These are phyloP conservation scores for Mus spicilegus DNA, from an alignment of 2,113 vertebrate genomes.

Conservation along the genomic window DNA sequence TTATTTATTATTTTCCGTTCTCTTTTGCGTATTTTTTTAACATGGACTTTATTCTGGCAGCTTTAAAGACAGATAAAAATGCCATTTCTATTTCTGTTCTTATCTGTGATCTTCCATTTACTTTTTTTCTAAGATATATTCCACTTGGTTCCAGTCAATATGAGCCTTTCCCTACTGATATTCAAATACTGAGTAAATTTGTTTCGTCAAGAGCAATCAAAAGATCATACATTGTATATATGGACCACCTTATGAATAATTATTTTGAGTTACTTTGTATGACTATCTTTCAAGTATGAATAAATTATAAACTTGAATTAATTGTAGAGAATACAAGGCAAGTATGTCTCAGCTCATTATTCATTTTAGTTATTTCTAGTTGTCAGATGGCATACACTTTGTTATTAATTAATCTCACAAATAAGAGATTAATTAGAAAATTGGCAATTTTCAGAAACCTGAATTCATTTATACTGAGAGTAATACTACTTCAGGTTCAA, in stretches of 20 bases:
- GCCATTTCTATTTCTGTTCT: neutral
- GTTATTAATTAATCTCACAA: too few species aligned
- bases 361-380: neutral
- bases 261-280: constrained; percentile 19
- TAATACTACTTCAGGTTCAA: neutral
- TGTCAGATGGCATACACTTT: neutral
- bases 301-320: constrained; percentile 8
- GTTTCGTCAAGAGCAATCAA: neutral
- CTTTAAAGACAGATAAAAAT: constrained; percentile 32
- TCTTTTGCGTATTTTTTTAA: neutral
- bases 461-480: neutral
- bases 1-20: neutral
- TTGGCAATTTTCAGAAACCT: neutral
- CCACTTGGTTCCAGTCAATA: neutral
- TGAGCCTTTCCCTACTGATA: neutral
- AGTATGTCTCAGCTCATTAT: neutral
- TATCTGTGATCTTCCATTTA: neutral
- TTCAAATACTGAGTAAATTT: neutral
- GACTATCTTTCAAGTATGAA: neutral
- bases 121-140: neutral
- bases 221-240: neutral
- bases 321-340: neutral
- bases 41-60: neutral
- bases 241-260: neutral
- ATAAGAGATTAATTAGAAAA: neutral